Percentiles rank a stretch among this genome's conserved stretches.
Conservation (phyloP, 2,888 invertebrate species). For the Chrysolina americana region DNA sequence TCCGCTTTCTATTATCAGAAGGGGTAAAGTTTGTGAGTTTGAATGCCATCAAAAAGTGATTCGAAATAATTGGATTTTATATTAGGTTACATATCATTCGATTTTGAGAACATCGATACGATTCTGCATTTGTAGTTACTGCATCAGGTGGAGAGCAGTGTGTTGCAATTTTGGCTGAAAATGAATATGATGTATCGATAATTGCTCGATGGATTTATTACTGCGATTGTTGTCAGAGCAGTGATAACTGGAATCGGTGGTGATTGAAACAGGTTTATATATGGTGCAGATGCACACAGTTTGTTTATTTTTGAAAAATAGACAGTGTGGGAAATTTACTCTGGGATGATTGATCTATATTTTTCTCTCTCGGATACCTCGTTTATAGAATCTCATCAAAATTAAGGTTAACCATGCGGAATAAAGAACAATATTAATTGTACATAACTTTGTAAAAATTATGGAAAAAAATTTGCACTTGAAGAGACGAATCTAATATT, state of each 20-base stretch:
- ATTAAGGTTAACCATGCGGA: too few species aligned
- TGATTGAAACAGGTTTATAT: background rate
- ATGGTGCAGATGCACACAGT: background rate
- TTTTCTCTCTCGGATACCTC: too few species aligned
- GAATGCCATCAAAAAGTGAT: conserved; percentile 16
- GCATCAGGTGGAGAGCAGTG: background rate
- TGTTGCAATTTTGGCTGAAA: background rate
- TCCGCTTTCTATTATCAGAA: conserved; percentile 17
- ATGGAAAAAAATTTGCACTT: too few species aligned
- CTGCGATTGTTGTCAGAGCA: background rate
- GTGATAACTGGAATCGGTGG: background rate
- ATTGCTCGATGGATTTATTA: conserved; percentile 1
- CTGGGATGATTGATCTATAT: too few species aligned
- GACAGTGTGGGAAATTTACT: too few species aligned
- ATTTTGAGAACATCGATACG: background rate
- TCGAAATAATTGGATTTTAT: conserved; percentile 20
- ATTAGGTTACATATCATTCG: conserved; percentile 8
- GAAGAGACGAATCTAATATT: too few species aligned
- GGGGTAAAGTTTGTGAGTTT: conserved; percentile 9
- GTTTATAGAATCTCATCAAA: too few species aligned
- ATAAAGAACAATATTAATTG: too few species aligned
- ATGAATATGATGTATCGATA: conserved; percentile 24
- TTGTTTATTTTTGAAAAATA: too few species aligned
- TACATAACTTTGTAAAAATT: too few species aligned
- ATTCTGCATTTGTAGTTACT: background rate